Evolutionary conservation across 2,113 vertebrate species (phyloP), one percentile per base, ranked within the genome.

Genomic region (Boulengeromyrus knoepffleri): DNA sequence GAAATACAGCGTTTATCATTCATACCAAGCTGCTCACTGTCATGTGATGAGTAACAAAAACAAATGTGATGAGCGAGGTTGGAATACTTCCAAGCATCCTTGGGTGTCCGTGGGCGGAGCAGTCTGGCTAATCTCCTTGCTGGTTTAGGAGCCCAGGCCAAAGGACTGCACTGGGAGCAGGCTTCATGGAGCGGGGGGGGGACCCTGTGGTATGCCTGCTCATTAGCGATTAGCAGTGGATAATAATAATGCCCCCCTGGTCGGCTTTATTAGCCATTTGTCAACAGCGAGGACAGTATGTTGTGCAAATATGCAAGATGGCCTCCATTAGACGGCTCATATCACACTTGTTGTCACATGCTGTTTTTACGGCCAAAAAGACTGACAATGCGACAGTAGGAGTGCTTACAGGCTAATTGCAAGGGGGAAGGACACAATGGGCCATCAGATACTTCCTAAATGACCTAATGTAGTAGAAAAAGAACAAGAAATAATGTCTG

Each of bases 321-420:
- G 31, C 70, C 85, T 70, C 89, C 88, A 90, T 36, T 84, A 85
- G 19, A 49, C 27, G 39, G 58, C 89, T 90, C 47, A 88, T 89
- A 70, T 87, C 50, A 9, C 87, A 87, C 46, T 58, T 89, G 88
- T 89, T 42, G 39, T 70, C 56, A 31, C 58, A 62, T 52, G 91
- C 88, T 31, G 77, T 90, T 91, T 90, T 91, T 58, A 49, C n/a
- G 66, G 74, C 74, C 17, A 52, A n/a, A 80, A 45, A 24, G 85
- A 91, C 85, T 58, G 36, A 89, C 90, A 91, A 92, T 91, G 89
- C 94, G 89, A 91, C 94, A 94, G 89, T 91, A 86, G 87, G 47
- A 77, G 90, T 94, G 90, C 91, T 94, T 91, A 95, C 95, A 89
- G 66, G 45, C 6, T 49, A 47, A 56, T 52, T 49, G 85, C 88